A percentile compares a stretch with the other conserved stretches of the same genome.
Conservation (phyloP, 2,888 invertebrate genomes). For the Heliconius aoede region DNA sequence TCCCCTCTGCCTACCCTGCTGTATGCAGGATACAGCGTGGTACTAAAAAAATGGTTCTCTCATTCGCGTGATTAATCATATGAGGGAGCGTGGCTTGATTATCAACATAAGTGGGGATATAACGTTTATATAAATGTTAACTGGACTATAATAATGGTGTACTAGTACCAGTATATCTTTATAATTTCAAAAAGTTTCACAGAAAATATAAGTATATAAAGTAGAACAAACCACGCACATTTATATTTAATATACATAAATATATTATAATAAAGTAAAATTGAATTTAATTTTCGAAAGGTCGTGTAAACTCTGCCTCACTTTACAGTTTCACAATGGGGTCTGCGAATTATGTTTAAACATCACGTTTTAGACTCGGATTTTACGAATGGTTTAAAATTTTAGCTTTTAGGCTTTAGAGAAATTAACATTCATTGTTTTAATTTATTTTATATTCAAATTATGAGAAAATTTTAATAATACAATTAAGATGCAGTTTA, state of each 20-base stretch:
- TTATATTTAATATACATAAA: neutral
- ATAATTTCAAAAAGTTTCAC: too few relatives aligned
- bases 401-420: constrained; percentile 7
- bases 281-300: constrained; percentile 1
- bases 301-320: constrained; percentile 20
- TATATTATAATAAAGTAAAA: neutral
- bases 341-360: constrained; percentile 19
- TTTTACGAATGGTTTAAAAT: constrained; percentile 15
- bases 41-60: too few relatives aligned
- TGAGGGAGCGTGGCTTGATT: too few relatives aligned
- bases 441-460: constrained; percentile 1
- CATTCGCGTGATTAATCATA: too few relatives aligned
- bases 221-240: neutral
- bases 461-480: neutral
- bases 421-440: constrained; percentile 20
- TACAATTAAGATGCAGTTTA: neutral
- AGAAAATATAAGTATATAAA: neutral
- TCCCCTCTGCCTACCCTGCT: too few relatives aligned
- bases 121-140: too few relatives aligned
- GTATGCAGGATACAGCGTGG: too few relatives aligned
- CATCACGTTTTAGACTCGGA: constrained; percentile 4
- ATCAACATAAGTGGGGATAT: too few relatives aligned
- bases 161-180: too few relatives aligned
- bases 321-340: constrained; percentile 19
- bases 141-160: too few relatives aligned